Percentiles rank a stretch among this genome's conserved stretches.
These are phyloP conservation scores for Ceratina australensis DNA, from an alignment of 1,140 invertebrate genomes.

Conservation along the genomic window DNA sequence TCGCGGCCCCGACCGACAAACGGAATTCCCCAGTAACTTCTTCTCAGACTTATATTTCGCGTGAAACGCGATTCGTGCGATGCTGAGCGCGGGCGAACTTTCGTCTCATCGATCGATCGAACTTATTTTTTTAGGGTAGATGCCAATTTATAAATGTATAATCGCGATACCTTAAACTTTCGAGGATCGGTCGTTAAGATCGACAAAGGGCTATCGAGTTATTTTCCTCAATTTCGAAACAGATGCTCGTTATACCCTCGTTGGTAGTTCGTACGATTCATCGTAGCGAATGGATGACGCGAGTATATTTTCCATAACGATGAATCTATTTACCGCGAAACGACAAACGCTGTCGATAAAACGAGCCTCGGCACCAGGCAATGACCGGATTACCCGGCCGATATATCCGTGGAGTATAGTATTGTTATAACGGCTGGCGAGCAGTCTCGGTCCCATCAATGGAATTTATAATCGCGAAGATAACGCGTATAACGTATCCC, in stretches of 20 bases:
- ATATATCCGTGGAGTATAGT: slow-evolving; percentile 28
- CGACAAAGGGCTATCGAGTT: no score
- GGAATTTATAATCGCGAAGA: slow-evolving; percentile 34
- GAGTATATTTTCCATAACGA: slow-evolving; percentile 20
- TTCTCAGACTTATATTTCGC: not conserved
- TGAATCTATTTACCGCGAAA: slow-evolving; percentile 12
- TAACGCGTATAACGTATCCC: not conserved
- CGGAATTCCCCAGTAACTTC: not conserved
- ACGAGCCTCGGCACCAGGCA: slow-evolving; percentile 14
- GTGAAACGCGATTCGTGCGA: no score
- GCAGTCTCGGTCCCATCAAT: slow-evolving; percentile 6
- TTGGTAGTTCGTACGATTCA: no score
- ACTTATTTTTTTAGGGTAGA: not conserved
- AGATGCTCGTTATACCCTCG: no score
- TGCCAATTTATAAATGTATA: not conserved
- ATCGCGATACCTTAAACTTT: not conserved
- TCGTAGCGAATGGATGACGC: no score
- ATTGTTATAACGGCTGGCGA: slow-evolving; percentile 20
- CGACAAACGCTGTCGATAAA: slow-evolving; percentile 31
- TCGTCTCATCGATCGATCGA: no score
- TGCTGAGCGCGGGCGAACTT: no score
- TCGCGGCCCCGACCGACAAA: not conserved
- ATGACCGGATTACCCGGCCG: not conserved
- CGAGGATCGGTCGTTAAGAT: no score
- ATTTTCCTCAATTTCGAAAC: no score